Percentiles rank a stretch among this genome's conserved stretches.
Evolutionary conservation across 2,797 vertebrate species (phyloP).

Genomic region (Botia kubotai): DNA sequence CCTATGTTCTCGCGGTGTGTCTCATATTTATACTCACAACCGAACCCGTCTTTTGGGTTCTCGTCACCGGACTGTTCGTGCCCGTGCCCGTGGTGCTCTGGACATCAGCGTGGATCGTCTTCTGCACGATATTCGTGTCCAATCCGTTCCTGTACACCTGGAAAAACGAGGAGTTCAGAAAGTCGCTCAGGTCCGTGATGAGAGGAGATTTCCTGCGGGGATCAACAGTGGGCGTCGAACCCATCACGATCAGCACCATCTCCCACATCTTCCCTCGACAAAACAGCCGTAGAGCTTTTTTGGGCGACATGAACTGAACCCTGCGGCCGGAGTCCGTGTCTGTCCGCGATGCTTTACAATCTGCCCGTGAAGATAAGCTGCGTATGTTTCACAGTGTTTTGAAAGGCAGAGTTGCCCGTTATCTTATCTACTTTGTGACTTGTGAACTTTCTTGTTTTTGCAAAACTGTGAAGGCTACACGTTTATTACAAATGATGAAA

Average conservation of each 20-base stretch:
- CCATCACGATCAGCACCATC: slow-evolving; percentile 57
- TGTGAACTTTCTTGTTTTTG: slow-evolving; percentile 28
- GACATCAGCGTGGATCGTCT: slow-evolving; percentile 82
- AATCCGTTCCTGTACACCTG: slow-evolving; percentile 88
- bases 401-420: background rate
- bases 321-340: background rate
- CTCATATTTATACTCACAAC: slow-evolving; percentile 83
- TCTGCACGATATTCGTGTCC: slow-evolving; percentile 82
- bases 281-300: slow-evolving; percentile 61
- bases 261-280: slow-evolving; percentile 63
- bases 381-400: slow-evolving; percentile 32
- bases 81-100: slow-evolving; percentile 77
- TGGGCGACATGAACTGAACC: slow-evolving; percentile 55
- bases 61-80: slow-evolving; percentile 76
- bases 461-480: slow-evolving; percentile 12
- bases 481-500: background rate
- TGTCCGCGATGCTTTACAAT: slow-evolving; percentile 40
- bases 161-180: slow-evolving; percentile 88
- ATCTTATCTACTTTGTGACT: background rate
- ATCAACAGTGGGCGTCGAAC: slow-evolving; percentile 62
- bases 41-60: slow-evolving; percentile 83
- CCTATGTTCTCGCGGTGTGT: slow-evolving; percentile 84
- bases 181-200: slow-evolving; percentile 79
- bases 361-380: slow-evolving; percentile 17
- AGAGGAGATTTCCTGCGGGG: slow-evolving; percentile 67